Conservation (phyloP, 2,888 invertebrate species). For the Candidula unifasciata region DNA sequence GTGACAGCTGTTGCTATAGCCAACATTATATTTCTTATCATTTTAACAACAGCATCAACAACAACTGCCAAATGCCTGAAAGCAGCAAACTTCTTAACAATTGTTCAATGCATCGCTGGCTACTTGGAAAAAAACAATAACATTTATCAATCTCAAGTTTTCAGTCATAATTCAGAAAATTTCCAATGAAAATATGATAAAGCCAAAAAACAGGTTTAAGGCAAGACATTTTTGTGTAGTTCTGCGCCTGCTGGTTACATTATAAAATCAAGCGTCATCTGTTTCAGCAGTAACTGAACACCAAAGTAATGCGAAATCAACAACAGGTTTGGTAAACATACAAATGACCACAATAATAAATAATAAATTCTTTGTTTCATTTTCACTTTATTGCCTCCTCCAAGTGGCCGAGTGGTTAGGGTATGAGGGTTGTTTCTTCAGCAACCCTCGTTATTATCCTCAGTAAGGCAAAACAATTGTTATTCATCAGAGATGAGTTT, state of each 20-base stretch:
- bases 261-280: neutral
- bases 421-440: too few relatives aligned
- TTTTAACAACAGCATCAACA: neutral
- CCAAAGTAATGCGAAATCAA: constrained; percentile 29
- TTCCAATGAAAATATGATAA: neutral
- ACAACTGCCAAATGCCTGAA: neutral
- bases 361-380: too few relatives aligned
- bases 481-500: too few relatives aligned
- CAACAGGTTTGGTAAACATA: constrained; percentile 21
- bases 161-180: too few relatives aligned
- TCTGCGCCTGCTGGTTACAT: constrained; percentile 7
- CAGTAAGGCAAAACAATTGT: too few relatives aligned
- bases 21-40: neutral
- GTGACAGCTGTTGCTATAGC: too few relatives aligned
- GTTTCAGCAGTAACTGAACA: constrained; percentile 24
- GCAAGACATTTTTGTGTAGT: neutral
- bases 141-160: neutral
- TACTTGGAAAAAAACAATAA: neutral
- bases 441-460: too few relatives aligned
- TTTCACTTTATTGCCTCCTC: too few relatives aligned
- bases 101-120: neutral
- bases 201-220: neutral
- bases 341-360: constrained; percentile 15
- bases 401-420: too few relatives aligned
- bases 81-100: neutral